Percentiles rank a stretch among this genome's conserved stretches.
Evolutionary conservation across 2,888 invertebrate species (phyloP).

Genomic region (Machimus atricapillus): DNA sequence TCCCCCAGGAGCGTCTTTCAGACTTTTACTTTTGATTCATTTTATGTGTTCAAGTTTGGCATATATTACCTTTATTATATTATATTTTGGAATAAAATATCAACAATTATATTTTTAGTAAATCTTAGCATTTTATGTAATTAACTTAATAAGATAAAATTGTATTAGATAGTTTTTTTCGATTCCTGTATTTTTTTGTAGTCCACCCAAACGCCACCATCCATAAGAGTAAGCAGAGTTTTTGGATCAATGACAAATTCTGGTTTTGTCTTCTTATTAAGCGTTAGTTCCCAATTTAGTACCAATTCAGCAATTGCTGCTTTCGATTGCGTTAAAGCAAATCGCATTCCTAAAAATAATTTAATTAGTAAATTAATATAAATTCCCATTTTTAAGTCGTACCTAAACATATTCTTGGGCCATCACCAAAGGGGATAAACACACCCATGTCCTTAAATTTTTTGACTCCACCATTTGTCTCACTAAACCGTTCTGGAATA

Average conservation of each 20-base stretch:
- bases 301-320: not conserved
- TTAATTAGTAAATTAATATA: not conserved
- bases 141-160: not conserved
- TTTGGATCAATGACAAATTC: slow-evolving; percentile 53
- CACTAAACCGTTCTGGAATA: slow-evolving; percentile 56
- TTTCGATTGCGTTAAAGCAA: not conserved
- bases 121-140: slow-evolving; percentile 42
- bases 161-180: not conserved
- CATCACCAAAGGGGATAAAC: not conserved
- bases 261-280: not conserved
- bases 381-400: slow-evolving; percentile 47
- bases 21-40: too few species aligned
- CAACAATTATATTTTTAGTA: not conserved
- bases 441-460: slow-evolving; percentile 47
- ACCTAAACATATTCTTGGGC: not conserved
- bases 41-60: too few species aligned
- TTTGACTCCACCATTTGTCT: slow-evolving; percentile 54
- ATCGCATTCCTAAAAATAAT: not conserved
- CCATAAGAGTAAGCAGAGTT: slow-evolving; percentile 53
- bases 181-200: not conserved
- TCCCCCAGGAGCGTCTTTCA: too few species aligned
- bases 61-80: not conserved
- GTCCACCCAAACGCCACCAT: slow-evolving; percentile 57
- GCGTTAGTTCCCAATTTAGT: not conserved
- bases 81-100: not conserved